Evolutionary conservation across 2,888 invertebrate species (phyloP), one percentile per base, ranked within the genome.

Genomic region (Microplitis deprimator): DNA sequence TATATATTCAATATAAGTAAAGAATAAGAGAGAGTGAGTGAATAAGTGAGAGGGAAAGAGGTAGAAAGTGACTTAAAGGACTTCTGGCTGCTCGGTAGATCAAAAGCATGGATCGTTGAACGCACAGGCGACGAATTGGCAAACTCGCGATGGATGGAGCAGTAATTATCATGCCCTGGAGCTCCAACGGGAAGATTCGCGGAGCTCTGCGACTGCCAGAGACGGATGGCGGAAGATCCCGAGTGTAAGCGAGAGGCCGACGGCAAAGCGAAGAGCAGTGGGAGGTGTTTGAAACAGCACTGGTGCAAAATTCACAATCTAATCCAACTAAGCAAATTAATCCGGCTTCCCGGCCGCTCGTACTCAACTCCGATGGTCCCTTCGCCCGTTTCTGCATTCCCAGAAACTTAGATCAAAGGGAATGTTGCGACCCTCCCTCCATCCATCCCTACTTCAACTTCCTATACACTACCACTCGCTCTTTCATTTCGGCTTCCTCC

Each of bases 291-390:
- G 84, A 84, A 85, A 85, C 83, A 83, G 80, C 69, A 77, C 82
- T 80, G 83, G 83, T 82, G 83, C 83, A 87, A 86, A 86, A 87
- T 85, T 86, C 83, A 85, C 85, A 86, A 85, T 85, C 84, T 85
- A 87, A 86, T 86, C 85, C 85, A 87, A 87, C 86, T 87, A 85
- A 85, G 85, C 85, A 86, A 87, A 87, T 87, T 87, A 85, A 85
- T 80, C 77, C 80, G 86, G 86, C 83, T 86, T 86, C 83, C 83
- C 68, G 62, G 73, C 41, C 76, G 69, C 50, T 41, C 59, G 70
- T 65, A 67, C 68, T 40, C 61, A 40, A 39, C 81, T 82, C 83
- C 50, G 50, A 50, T 65, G 62, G 85, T 83, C 82, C 83, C 81
- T 83, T 81, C 81, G 80, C 81, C 85, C 78, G 67, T 75, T 79